Evolutionary conservation across 2,797 vertebrate species (phyloP).

Genomic region (Gadopsis marmoratus): DNA sequence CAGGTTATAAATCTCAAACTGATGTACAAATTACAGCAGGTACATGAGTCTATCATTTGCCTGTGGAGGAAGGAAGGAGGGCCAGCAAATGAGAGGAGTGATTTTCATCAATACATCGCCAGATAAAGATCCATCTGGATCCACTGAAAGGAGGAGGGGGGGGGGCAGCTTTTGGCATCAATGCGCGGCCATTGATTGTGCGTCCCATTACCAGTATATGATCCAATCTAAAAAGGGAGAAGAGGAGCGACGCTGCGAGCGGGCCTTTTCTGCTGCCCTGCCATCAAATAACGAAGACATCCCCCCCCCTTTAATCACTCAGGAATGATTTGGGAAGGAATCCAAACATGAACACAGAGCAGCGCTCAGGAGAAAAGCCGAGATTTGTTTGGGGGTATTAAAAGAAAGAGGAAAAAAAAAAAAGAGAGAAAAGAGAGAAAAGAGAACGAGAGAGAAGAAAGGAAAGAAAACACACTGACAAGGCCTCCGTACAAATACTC

Average conservation of each 20-base stretch:
- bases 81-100: slow-evolving; percentile 73
- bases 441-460: slow-evolving; percentile 51
- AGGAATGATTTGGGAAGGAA: slow-evolving; percentile 79
- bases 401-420: slow-evolving; percentile 48
- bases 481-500: slow-evolving; percentile 63
- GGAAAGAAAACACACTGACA: slow-evolving; percentile 60
- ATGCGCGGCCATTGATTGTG: slow-evolving; percentile 82
- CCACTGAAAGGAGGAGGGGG: slow-evolving; percentile 77
- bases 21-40: slow-evolving; percentile 75
- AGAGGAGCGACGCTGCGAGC: slow-evolving; percentile 67
- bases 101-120: slow-evolving; percentile 83
- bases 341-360: slow-evolving; percentile 81
- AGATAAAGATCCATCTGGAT: slow-evolving; percentile 88
- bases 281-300: slow-evolving; percentile 78
- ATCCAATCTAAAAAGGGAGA: slow-evolving; percentile 78
- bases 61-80: slow-evolving; percentile 79
- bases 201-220: slow-evolving; percentile 84
- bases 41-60: slow-evolving; percentile 73
- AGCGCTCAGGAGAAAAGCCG: slow-evolving; percentile 63
- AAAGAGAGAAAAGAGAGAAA: slow-evolving; percentile 6
- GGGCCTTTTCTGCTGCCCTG: slow-evolving; percentile 70
- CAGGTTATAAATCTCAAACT: slow-evolving; percentile 64
- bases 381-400: slow-evolving; percentile 72
- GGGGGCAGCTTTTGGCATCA: slow-evolving; percentile 77
- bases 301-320: slow-evolving; percentile 78